These are phyloP conservation scores for Metallyticus violacea DNA, from an alignment of 2,888 invertebrate species.

Conservation along the genomic window DNA sequence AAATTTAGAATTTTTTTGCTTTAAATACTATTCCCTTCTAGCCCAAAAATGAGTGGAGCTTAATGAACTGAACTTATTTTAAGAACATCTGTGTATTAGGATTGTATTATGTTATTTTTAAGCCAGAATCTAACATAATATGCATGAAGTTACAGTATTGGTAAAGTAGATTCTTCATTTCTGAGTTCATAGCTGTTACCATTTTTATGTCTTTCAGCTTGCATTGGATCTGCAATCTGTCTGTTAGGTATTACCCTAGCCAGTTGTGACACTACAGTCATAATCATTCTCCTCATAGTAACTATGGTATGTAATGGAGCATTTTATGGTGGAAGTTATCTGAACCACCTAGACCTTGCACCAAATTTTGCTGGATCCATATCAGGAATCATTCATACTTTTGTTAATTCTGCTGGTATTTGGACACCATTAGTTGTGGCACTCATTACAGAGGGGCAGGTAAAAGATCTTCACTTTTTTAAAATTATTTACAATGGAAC, in stretches of 20 bases:
- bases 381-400: slow-evolving; percentile 42
- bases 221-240: slow-evolving; percentile 15
- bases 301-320: slow-evolving; percentile 6
- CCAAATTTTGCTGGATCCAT: slow-evolving; percentile 43
- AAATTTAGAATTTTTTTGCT: too few species aligned
- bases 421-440: slow-evolving; percentile 41
- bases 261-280: slow-evolving; percentile 14
- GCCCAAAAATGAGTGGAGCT: too few species aligned
- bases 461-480: not conserved
- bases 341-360: slow-evolving; percentile 44
- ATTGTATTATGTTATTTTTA: too few species aligned
- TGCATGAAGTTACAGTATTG: too few species aligned
- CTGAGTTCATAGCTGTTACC: too few species aligned
- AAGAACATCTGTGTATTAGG: too few species aligned
- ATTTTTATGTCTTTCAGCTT: slow-evolving; percentile 12
- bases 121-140: too few species aligned
- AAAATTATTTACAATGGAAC: too few species aligned
- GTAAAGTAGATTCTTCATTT: too few species aligned
- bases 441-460: slow-evolving; percentile 35
- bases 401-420: slow-evolving; percentile 42
- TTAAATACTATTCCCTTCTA: too few species aligned
- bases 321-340: slow-evolving; percentile 38
- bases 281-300: slow-evolving; percentile 22
- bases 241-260: slow-evolving; percentile 18
- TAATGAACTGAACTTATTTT: too few species aligned